Percentiles rank a stretch among this genome's conserved stretches.
Conservation (phyloP, 2,797 vertebrate species). For the Rhinichthys osculus region DNA sequence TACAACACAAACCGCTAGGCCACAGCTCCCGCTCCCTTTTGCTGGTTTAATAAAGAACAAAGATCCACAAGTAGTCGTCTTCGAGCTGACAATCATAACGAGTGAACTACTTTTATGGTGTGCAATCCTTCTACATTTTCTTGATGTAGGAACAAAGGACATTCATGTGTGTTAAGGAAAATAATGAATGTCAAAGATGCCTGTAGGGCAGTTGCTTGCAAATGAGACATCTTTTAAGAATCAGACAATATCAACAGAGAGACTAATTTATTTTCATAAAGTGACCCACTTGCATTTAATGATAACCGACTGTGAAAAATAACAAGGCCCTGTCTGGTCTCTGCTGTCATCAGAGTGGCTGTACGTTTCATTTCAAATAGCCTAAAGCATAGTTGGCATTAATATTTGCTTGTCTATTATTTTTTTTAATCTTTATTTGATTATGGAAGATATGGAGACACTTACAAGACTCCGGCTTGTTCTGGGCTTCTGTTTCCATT, state of each 20-base stretch:
- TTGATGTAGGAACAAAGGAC: slow-evolving; percentile 46
- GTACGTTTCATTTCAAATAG: slow-evolving; percentile 12
- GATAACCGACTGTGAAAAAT: slow-evolving; percentile 52
- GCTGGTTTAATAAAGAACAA: not conserved
- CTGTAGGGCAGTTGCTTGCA: slow-evolving; percentile 54
- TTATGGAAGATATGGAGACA: slow-evolving; percentile 7
- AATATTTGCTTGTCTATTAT: slow-evolving; percentile 30
- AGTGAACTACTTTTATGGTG: slow-evolving; percentile 35
- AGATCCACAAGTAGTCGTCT: not conserved
- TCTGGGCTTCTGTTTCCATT: not conserved
- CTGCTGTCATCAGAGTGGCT: slow-evolving; percentile 34
- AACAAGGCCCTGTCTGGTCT: slow-evolving; percentile 43
- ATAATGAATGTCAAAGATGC: slow-evolving; percentile 55
- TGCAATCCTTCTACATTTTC: slow-evolving; percentile 15
- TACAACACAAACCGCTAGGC: not conserved
- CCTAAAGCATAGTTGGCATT: slow-evolving; percentile 16
- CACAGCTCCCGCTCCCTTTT: not conserved
- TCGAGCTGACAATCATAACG: slow-evolving; percentile 15
- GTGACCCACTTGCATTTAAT: slow-evolving; percentile 59
- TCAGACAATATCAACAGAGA: slow-evolving; percentile 56
- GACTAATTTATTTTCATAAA: slow-evolving; percentile 56
- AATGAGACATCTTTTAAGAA: slow-evolving; percentile 58
- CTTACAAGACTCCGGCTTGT: slow-evolving; percentile 4
- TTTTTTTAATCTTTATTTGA: slow-evolving; percentile 31
- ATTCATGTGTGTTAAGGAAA: slow-evolving; percentile 45